A percentile compares a stretch with the other conserved stretches of the same genome.
phyloP scores from a whole-genome alignment of 2,888 invertebrate species.

The Lasioglossum marginatum region DNA sequence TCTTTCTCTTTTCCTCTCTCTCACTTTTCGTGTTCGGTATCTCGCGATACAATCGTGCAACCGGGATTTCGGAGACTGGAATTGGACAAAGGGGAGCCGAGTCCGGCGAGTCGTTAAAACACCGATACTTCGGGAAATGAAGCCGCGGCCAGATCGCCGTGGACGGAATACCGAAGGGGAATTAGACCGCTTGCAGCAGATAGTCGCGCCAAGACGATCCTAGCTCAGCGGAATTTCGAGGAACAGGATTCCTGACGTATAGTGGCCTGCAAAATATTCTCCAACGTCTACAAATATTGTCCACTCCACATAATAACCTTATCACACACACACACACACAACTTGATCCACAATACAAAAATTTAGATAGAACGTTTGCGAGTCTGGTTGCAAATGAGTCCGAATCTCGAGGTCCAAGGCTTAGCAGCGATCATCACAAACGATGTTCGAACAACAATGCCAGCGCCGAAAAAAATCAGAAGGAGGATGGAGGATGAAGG shows the following conservation, averaged over 20 bases:
- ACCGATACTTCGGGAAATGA: slow-evolving; percentile 13
- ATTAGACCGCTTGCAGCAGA: slow-evolving; percentile 23
- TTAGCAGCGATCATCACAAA: no score
- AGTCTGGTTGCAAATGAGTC: no score
- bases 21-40: not conserved
- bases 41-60: slow-evolving; percentile 23
- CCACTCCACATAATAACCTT: no score
- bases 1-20: not conserved
- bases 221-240: not conserved
- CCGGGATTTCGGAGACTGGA: slow-evolving; percentile 7
- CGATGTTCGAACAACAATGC: slow-evolving; percentile 48
- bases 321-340: no score
- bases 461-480: slow-evolving; percentile 28
- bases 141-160: not conserved
- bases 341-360: no score
- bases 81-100: not conserved
- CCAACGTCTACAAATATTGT: not conserved
- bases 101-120: slow-evolving; percentile 11
- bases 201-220: not conserved
- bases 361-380: no score
- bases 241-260: not conserved
- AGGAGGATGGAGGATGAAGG: slow-evolving; percentile 13
- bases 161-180: slow-evolving; percentile 31
- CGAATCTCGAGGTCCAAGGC: no score
- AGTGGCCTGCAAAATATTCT: not conserved